Evolutionary conservation across 2,888 invertebrate genomes (phyloP).

Genomic region (Taenaris catops): DNA sequence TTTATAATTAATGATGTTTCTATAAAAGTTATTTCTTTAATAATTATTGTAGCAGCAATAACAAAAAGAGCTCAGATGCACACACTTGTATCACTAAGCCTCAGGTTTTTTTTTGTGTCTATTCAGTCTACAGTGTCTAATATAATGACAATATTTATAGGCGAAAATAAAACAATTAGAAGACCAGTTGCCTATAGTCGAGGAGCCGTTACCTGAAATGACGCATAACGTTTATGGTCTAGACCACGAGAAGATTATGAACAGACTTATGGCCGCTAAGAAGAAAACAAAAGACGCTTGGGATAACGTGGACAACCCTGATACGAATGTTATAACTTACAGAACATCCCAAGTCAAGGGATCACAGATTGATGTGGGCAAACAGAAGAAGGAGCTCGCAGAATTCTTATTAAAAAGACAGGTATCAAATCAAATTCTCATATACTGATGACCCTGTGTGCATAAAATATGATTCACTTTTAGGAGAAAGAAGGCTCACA

Average conservation of each 20-base stretch:
- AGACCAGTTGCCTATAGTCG: slow-evolving; percentile 42
- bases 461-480: no score
- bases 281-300: slow-evolving; percentile 78
- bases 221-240: slow-evolving; percentile 85
- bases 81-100: no score
- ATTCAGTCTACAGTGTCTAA: no score
- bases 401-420: slow-evolving; percentile 77
- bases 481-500: no score
- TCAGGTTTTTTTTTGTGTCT: no score
- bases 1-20: no score
- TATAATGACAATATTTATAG: slow-evolving; percentile 32
- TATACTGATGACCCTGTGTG: no score
- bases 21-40: no score
- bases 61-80: no score
- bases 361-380: slow-evolving; percentile 33
- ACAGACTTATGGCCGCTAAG: slow-evolving; percentile 65
- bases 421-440: slow-evolving; percentile 44
- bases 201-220: slow-evolving; percentile 83
- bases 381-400: slow-evolving; percentile 70
- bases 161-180: slow-evolving; percentile 63
- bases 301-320: slow-evolving; percentile 43
- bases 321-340: slow-evolving; percentile 50
- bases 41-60: no score
- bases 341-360: slow-evolving; percentile 30
- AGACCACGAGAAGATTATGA: slow-evolving; percentile 83